A percentile compares a stretch with the other conserved stretches of the same genome.
Conservation (phyloP, 1,140 invertebrate genomes). For the Scylla paramamosain region DNA sequence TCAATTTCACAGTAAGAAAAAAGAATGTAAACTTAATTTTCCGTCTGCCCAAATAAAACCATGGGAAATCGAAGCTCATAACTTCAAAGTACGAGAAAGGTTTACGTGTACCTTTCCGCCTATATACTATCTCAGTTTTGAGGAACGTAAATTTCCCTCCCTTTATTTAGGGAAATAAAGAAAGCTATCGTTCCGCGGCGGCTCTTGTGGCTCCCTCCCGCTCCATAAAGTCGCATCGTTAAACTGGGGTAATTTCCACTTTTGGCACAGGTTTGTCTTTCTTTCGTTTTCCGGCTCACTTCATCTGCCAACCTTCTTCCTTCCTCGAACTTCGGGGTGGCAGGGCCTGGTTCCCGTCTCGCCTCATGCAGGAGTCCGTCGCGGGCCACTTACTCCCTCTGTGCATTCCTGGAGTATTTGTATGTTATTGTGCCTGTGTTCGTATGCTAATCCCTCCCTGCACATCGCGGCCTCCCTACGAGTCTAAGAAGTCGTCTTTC, state of each 20-base stretch:
- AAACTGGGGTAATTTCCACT: background rate
- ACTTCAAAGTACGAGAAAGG: too few relatives aligned
- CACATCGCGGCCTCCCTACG: background rate
- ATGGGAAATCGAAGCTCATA: too few relatives aligned
- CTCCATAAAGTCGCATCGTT: background rate
- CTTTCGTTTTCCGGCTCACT: background rate
- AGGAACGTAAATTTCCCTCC: too few relatives aligned
- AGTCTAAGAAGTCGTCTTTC: background rate
- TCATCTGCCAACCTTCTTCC: background rate
- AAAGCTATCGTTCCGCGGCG: too few relatives aligned
- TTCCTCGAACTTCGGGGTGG: conserved; percentile 4
- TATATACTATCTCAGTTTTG: too few relatives aligned
- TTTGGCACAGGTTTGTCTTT: conserved; percentile 6
- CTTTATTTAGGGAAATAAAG: too few relatives aligned
- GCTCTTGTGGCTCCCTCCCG: background rate
- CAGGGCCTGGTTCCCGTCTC: background rate
- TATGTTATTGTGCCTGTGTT: background rate
- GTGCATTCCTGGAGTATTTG: background rate
- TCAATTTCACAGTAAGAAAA: too few relatives aligned
- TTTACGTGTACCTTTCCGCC: too few relatives aligned
- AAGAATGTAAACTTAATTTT: too few relatives aligned
- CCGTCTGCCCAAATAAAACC: too few relatives aligned
- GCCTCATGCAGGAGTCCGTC: background rate
- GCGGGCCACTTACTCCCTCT: background rate
- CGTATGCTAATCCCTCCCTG: background rate